A percentile compares a stretch with the other conserved stretches of the same genome.
These are phyloP conservation scores for Pseudomyrmex gracilis DNA, from an alignment of 1,140 invertebrate genomes.

Conservation along the genomic window DNA sequence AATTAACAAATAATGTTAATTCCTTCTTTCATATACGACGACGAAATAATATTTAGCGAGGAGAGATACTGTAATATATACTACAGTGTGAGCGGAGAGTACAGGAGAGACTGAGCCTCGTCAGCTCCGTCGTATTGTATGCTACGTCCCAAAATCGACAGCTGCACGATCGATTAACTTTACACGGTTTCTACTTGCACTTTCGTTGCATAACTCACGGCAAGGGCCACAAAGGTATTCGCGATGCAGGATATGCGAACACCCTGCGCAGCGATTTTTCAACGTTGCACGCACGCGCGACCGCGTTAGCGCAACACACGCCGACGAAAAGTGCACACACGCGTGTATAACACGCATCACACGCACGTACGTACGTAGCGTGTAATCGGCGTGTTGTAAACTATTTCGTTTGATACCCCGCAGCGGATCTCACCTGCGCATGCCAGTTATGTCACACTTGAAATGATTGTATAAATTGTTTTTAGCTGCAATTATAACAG, in stretches of 20 bases:
- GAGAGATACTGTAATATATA: too few species aligned
- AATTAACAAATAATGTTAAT: neutral
- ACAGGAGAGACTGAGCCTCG: neutral
- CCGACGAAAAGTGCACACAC: slow-evolving; percentile 10
- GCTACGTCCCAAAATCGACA: slow-evolving; percentile 61
- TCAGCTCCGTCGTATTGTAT: slow-evolving; percentile 17
- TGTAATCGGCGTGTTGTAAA: neutral
- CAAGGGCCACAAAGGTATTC: slow-evolving; percentile 46
- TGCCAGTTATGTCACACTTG: slow-evolving; percentile 21
- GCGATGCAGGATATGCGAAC: neutral
- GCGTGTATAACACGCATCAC: slow-evolving; percentile 5
- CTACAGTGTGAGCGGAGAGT: too few species aligned
- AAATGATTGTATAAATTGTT: slow-evolving; percentile 4
- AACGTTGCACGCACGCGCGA: slow-evolving; percentile 18
- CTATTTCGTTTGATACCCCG: slow-evolving; percentile 26
- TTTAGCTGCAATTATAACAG: too few species aligned
- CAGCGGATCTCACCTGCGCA: neutral
- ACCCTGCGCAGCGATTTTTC: slow-evolving; percentile 29
- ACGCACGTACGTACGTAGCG: neutral
- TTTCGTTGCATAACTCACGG: slow-evolving; percentile 53
- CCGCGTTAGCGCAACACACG: neutral
- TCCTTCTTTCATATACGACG: neutral
- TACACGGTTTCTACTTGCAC: slow-evolving; percentile 54
- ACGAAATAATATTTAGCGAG: neutral
- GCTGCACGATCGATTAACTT: slow-evolving; percentile 56